Percentiles rank a stretch among this genome's conserved stretches.
These are phyloP conservation scores for Aplysia californica DNA, from an alignment of 1,140 invertebrate genomes.

Conservation along the genomic window DNA sequence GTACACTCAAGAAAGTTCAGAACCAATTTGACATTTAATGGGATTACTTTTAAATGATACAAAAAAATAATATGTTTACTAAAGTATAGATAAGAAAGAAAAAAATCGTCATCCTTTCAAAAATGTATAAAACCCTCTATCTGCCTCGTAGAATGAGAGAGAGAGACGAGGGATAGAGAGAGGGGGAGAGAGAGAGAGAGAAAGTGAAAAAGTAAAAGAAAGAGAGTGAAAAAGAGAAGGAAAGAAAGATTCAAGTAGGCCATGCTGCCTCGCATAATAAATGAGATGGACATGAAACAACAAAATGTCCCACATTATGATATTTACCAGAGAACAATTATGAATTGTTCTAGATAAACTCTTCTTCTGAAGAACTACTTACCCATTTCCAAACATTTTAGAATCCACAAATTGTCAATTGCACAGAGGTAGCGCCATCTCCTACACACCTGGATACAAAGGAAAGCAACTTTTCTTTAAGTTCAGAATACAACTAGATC, in stretches of 20 bases:
- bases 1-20: no score
- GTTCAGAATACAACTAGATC: background rate
- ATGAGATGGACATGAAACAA: no score
- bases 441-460: conserved; percentile 51
- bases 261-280: no score
- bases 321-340: no score
- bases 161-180: background rate
- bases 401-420: conserved; percentile 59
- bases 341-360: no score
- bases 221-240: background rate
- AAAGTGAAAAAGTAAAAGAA: background rate
- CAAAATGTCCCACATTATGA: no score
- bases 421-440: conserved; percentile 60
- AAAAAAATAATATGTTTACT: no score
- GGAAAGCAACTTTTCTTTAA: conserved; percentile 10
- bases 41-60: no score
- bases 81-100: background rate
- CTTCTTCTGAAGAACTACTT: no score
- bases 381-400: conserved; percentile 63
- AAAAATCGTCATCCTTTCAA: background rate
- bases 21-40: no score
- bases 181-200: background rate
- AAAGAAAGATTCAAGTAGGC: no score
- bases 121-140: background rate
- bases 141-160: no score